Percentiles rank a stretch among this genome's conserved stretches.
Evolutionary conservation across 2,888 invertebrate species (phyloP).

Genomic region (Agonopterix alstromeriana): DNA sequence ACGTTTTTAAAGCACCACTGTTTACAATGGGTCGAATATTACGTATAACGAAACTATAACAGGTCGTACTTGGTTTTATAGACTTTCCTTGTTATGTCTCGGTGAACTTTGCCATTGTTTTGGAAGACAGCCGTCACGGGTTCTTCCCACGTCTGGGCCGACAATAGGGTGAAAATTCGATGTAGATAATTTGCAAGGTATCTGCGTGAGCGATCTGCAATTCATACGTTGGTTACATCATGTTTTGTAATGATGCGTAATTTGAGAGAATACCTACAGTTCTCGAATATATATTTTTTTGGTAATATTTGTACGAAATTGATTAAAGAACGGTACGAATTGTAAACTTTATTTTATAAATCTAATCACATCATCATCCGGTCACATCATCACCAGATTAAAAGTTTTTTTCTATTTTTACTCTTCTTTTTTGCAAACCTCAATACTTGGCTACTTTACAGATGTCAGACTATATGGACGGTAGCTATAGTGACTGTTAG

Average conservation of each 20-base stretch:
- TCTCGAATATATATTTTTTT: too few species aligned
- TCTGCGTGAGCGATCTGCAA: conserved; percentile 49
- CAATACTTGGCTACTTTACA: too few species aligned
- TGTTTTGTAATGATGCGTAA: conserved; percentile 39
- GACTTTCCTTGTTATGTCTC: conserved; percentile 70
- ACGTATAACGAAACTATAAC: conserved; percentile 53
- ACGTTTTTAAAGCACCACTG: conserved; percentile 29
- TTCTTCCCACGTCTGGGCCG: conserved; percentile 51
- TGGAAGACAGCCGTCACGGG: conserved; percentile 51
- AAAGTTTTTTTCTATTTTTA: too few species aligned
- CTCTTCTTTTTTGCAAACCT: too few species aligned
- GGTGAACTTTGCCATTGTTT: conserved; percentile 74
- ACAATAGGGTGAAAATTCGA: conserved; percentile 74
- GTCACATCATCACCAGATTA: too few species aligned
- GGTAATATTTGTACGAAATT: too few species aligned
- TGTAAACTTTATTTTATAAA: too few species aligned
- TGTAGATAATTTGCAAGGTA: conserved; percentile 55
- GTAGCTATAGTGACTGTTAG: too few species aligned
- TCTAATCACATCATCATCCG: too few species aligned
- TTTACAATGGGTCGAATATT: conserved; percentile 41
- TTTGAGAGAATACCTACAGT: conserved; percentile 10
- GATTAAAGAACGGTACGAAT: too few species aligned
- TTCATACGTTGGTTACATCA: conserved; percentile 36
- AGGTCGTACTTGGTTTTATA: conserved; percentile 59
- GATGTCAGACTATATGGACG: too few species aligned